Evolutionary conservation across 92 coral and sea anemone genomes (phyloP).

Genomic region (Muricea muricata): DNA sequence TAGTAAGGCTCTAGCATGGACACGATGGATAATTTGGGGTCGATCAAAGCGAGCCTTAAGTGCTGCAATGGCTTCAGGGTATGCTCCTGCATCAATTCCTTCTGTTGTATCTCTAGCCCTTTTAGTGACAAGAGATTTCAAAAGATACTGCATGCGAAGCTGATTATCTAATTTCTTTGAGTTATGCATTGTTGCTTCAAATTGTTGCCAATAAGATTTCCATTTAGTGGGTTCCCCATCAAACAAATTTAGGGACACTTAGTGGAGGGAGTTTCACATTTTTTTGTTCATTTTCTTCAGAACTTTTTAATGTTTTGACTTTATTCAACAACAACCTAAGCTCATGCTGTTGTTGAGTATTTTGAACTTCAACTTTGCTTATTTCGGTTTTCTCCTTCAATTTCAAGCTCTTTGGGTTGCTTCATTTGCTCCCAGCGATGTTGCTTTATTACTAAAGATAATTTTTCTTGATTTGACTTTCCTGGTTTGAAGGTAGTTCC

Average conservation of each 20-base stretch:
- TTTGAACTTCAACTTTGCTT: constrained; percentile 16
- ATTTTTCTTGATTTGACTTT: no score
- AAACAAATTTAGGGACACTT: constrained; percentile 56
- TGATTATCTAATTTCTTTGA: constrained; percentile 50
- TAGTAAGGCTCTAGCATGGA: constrained; percentile 64
- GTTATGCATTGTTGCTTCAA: constrained; percentile 68
- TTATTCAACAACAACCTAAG: no score
- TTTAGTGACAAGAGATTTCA: constrained; percentile 56
- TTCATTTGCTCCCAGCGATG: not conserved
- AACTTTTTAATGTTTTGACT: not conserved
- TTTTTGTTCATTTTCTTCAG: constrained; percentile 19
- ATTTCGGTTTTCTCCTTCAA: constrained; percentile 39
- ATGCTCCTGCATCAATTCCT: constrained; percentile 67
- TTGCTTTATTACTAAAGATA: not conserved
- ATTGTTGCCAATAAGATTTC: constrained; percentile 68
- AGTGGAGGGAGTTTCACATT: constrained; percentile 39
- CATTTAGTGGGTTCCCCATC: constrained; percentile 64
- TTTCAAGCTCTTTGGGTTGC: not conserved
- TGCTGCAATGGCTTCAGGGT: constrained; percentile 60
- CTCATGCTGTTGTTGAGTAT: constrained; percentile 32
- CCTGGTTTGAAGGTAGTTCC: not conserved
- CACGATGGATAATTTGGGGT: constrained; percentile 62
- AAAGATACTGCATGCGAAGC: constrained; percentile 55
- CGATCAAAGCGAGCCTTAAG: constrained; percentile 61
- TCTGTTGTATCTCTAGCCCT: constrained; percentile 58